phyloP scores from a whole-genome alignment of 1,140 invertebrate species.

The Hyposmocoma kahamanoa region DNA sequence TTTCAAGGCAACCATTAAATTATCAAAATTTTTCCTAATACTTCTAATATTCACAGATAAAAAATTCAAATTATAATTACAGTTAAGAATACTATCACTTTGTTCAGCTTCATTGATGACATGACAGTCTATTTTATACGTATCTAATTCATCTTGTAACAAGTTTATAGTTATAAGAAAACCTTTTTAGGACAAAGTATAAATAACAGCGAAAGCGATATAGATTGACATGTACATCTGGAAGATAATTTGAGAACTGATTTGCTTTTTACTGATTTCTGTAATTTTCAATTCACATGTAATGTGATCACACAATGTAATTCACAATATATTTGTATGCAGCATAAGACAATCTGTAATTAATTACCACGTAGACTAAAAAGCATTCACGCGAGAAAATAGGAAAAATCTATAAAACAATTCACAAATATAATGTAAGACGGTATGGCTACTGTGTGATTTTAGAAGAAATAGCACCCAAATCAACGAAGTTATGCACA shows the following conservation, averaged over 20 bases:
- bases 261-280: too few species aligned
- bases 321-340: too few species aligned
- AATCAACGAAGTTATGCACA: not conserved
- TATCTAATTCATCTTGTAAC: not conserved
- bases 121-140: not conserved
- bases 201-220: too few species aligned
- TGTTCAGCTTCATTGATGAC: not conserved
- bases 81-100: not conserved
- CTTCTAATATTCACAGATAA: slow-evolving; percentile 5
- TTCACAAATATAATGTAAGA: not conserved
- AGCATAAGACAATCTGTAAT: too few species aligned
- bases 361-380: too few species aligned
- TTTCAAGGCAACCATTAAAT: not conserved
- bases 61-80: not conserved
- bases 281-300: too few species aligned
- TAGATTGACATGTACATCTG: too few species aligned
- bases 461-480: not conserved
- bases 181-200: too few species aligned
- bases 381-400: too few species aligned
- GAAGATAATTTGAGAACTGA: too few species aligned
- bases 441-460: not conserved
- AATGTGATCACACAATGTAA: too few species aligned
- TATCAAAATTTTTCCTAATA: slow-evolving; percentile 2
- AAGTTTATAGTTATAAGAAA: not conserved
- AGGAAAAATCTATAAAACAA: not conserved